Evolutionary conservation across 1,140 invertebrate species (phyloP).

Genomic region (Pseudoatta argentina): DNA sequence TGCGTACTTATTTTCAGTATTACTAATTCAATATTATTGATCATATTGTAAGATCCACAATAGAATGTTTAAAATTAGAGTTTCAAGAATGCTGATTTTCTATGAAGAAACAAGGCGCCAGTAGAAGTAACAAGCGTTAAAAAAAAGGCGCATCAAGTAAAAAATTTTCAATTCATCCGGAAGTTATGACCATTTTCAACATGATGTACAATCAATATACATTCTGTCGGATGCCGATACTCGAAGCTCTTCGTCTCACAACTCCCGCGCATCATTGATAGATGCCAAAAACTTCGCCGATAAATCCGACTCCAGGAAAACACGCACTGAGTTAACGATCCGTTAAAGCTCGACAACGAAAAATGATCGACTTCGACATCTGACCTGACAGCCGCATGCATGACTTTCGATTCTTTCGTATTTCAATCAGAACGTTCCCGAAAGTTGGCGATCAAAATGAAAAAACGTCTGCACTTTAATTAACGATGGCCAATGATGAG

Average conservation of each 20-base stretch:
- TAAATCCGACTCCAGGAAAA: slow-evolving; percentile 39
- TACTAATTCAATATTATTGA: too few species aligned
- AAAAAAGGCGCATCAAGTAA: not conserved
- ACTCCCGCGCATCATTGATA: not conserved
- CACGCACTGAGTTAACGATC: slow-evolving; percentile 27
- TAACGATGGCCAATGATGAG: not conserved
- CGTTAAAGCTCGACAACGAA: slow-evolving; percentile 44
- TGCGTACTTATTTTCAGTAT: too few species aligned
- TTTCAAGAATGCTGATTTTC: not conserved
- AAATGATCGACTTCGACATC: slow-evolving; percentile 40
- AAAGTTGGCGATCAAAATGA: not conserved
- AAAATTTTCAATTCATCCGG: not conserved
- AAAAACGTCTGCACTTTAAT: slow-evolving; percentile 23
- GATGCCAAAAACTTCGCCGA: slow-evolving; percentile 52
- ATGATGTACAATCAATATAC: slow-evolving; percentile 55
- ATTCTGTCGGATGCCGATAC: not conserved
- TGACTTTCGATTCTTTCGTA: slow-evolving; percentile 1
- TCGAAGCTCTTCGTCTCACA: not conserved
- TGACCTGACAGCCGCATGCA: not conserved
- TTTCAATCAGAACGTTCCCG: not conserved
- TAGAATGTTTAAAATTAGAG: not conserved
- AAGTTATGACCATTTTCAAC: slow-evolving; percentile 33
- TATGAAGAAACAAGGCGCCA: not conserved
- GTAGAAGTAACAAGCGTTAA: not conserved
- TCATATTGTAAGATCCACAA: too few species aligned